Conservation (phyloP, 92 coral and sea anemone genomes). For the Zoanthus sociatus region DNA sequence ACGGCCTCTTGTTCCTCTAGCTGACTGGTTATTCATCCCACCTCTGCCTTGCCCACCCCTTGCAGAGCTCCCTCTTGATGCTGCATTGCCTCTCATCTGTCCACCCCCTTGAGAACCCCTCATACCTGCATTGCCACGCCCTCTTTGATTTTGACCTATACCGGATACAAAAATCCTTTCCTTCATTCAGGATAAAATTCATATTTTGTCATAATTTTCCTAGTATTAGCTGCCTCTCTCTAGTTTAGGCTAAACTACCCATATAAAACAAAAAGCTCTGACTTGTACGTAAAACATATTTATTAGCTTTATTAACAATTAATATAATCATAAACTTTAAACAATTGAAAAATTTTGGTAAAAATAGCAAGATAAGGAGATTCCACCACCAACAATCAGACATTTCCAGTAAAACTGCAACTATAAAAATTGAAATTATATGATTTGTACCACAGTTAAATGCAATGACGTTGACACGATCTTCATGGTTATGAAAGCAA, state of each 20-base stretch:
- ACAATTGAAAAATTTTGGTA: not conserved
- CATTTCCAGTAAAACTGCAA: too few relatives aligned
- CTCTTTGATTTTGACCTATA: conserved; percentile 11
- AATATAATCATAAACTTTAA: too few relatives aligned
- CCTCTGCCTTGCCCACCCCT: conserved; percentile 44
- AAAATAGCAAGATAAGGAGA: too few relatives aligned
- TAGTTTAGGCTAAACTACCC: too few relatives aligned
- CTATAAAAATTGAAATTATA: too few relatives aligned
- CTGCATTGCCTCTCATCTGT: conserved; percentile 24
- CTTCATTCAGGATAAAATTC: not conserved
- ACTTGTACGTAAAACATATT: too few relatives aligned
- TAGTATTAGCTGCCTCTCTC: not conserved
- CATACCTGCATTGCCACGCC: conserved; percentile 15
- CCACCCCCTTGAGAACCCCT: conserved; percentile 38
- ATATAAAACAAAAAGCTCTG: too few relatives aligned
- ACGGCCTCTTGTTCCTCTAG: conserved; percentile 54
- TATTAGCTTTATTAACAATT: too few relatives aligned
- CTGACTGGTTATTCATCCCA: conserved; percentile 30
- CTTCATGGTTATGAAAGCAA: not conserved
- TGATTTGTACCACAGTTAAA: too few relatives aligned
- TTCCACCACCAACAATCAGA: too few relatives aligned
- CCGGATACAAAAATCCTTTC: not conserved
- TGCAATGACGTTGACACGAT: too few relatives aligned
- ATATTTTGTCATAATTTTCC: not conserved
- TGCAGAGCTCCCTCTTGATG: conserved; percentile 18